phyloP scores from a whole-genome alignment of 2,888 invertebrate species.

The Diaperis boleti region DNA sequence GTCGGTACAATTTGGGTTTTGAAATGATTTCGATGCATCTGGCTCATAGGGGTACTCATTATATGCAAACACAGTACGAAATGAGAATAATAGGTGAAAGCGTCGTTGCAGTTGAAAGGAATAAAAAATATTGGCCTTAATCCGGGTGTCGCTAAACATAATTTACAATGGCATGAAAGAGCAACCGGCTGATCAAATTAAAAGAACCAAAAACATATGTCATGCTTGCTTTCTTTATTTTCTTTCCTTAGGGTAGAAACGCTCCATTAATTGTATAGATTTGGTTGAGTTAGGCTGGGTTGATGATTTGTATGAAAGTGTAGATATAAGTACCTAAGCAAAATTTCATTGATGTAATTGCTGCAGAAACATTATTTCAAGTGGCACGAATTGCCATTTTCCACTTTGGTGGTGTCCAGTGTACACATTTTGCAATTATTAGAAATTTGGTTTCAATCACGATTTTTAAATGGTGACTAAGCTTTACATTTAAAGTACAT shows the following conservation, averaged over 20 bases:
- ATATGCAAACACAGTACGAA: conserved; percentile 24
- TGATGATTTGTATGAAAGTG: conserved; percentile 22
- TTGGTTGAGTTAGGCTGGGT: conserved; percentile 11
- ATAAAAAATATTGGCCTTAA: conserved; percentile 27
- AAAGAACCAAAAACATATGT: conserved; percentile 24
- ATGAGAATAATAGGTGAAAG: conserved; percentile 30
- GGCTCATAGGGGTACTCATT: conserved; percentile 30
- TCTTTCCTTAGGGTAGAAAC: conserved; percentile 22
- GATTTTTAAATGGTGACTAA: too few relatives aligned
- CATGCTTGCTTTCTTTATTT: conserved; percentile 28
- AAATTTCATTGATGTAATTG: too few relatives aligned
- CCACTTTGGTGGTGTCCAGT: too few relatives aligned
- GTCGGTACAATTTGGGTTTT: neutral
- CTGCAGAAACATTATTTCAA: too few relatives aligned
- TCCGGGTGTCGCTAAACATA: conserved; percentile 3
- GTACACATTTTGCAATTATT: too few relatives aligned
- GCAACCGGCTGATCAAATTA: conserved; percentile 9
- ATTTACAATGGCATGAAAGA: neutral
- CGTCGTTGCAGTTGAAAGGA: neutral
- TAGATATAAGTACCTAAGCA: conserved; percentile 12
- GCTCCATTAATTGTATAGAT: conserved; percentile 26
- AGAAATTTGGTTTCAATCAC: too few relatives aligned
- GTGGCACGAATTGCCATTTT: too few relatives aligned
- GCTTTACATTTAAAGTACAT: too few relatives aligned
- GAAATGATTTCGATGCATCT: conserved; percentile 16